Evolutionary conservation across 2,797 vertebrate species (phyloP).

Genomic region (Momotus momota): DNA sequence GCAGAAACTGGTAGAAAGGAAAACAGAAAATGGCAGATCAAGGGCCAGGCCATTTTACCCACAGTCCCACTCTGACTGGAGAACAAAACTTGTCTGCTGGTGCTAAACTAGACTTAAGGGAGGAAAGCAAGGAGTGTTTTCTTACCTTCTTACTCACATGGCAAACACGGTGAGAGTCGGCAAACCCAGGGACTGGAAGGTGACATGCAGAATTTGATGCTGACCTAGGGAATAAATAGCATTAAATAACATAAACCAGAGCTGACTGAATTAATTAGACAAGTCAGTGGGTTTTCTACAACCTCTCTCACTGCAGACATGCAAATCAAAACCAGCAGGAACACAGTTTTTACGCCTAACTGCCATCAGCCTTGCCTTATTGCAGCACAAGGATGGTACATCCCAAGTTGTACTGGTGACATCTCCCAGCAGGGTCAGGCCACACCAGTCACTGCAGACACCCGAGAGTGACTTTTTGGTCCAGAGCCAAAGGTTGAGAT

Average conservation of each 20-base stretch:
- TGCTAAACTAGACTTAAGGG: neutral
- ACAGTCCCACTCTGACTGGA: accelerated
- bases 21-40: neutral
- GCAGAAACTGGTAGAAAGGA: neutral
- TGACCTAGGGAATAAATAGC: neutral
- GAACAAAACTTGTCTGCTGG: neutral
- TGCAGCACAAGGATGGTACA: accelerated
- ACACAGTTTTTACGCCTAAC: neutral
- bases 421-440: neutral
- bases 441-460: accelerated
- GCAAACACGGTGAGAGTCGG: accelerated
- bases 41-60: accelerated
- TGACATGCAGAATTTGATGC: accelerated
- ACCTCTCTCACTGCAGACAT: neutral
- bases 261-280: neutral
- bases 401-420: neutral
- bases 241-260: neutral
- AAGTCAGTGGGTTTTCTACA: neutral
- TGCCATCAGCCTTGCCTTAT: accelerated
- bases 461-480: accelerated
- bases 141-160: neutral
- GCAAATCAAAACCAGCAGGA: neutral
- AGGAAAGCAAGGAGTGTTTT: neutral
- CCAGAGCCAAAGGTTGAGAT: accelerated
- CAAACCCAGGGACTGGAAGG: neutral